Evolutionary conservation across 2,888 invertebrate species (phyloP).

Genomic region (Lepidochrysops patricia): DNA sequence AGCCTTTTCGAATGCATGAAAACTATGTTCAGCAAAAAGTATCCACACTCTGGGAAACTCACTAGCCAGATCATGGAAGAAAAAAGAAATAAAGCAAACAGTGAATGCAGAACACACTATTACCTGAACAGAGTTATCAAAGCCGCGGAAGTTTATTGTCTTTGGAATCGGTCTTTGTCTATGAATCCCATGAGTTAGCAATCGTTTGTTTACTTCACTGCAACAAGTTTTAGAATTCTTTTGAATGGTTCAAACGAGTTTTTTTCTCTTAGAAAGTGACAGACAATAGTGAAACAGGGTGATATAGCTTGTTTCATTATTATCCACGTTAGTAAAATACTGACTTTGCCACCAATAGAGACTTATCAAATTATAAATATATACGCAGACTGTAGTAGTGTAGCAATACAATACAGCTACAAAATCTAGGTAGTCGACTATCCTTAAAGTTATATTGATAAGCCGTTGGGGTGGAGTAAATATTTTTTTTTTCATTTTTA

Average conservation of each 20-base stretch:
- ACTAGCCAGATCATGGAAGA: background rate
- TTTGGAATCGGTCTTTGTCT: slow-evolving; percentile 1
- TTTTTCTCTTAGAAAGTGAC: background rate
- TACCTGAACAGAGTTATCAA: background rate
- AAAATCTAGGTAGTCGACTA: background rate
- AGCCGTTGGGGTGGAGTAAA: slow-evolving; percentile 5
- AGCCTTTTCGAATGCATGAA: background rate
- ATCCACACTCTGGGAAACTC: background rate
- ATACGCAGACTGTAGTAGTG: too few species aligned
- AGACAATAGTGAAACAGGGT: too few species aligned
- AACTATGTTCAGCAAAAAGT: background rate
- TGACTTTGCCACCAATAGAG: too few species aligned
- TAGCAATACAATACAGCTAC: too few species aligned
- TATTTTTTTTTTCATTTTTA: slow-evolving; percentile 27
- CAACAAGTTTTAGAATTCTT: background rate
- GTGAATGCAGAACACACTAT: background rate
- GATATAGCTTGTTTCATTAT: too few species aligned
- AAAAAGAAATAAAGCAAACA: background rate
- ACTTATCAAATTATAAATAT: too few species aligned
- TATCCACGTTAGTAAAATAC: too few species aligned
- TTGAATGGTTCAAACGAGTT: background rate
- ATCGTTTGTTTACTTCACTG: background rate
- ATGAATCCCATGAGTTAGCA: background rate
- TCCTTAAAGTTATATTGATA: slow-evolving; percentile 1
- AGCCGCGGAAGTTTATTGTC: slow-evolving; percentile 2